Base-by-base conservation (phyloP, 2,888 invertebrate genomes). In the Synergus japonicus region DNA sequence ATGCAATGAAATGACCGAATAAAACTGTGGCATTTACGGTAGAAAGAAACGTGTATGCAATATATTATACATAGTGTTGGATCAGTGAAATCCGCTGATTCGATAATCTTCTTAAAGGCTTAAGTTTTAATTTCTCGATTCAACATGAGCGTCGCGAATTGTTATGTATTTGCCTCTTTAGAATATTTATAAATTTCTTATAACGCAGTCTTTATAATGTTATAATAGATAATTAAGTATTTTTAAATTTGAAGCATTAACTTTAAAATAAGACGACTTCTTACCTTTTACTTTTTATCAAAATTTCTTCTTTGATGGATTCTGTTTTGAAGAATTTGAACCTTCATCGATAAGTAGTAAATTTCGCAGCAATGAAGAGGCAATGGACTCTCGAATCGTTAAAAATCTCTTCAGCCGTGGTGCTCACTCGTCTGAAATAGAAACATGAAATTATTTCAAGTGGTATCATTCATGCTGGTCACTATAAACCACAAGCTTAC, bases 41-140 rank as follows among this genome's bases (percentile, higher is more conserved):
- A 54, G 49, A 73, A 79, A 79, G 67, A 81, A 82, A 83, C 83
- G 79, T 79, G 80, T 79, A 80, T 78, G 80, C 67, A 65, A 79
- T 76, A 76, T 67, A 82, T 82, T 83, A 83, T 81, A 82, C 82
- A 83, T 84, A 82, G 85, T 83, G 80, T 78, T 83, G 82, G 83
- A 86, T 84, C 79, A 83, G 85, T 81, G 82, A 86, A 77, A 77
- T 77, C 77, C 67, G 64, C 77, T 49, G 54, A 81, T 49, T 78
- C 76, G 65, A 77, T 85, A 88, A 88, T 88, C 87, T 82, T 84
- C 86, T 86, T 84, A 82, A 37, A 37, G 77, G 80, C 84, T 83
- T 85, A 79, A 63, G 22, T 54, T 54, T 54, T 63, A 58, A 13
- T 66, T 78, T 43, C 54, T 65, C 44, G 15, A 3, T 60, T 60